These are phyloP conservation scores for Actinemys pallida DNA, from an alignment of 2,113 vertebrate genomes.

Conservation along the genomic window DNA sequence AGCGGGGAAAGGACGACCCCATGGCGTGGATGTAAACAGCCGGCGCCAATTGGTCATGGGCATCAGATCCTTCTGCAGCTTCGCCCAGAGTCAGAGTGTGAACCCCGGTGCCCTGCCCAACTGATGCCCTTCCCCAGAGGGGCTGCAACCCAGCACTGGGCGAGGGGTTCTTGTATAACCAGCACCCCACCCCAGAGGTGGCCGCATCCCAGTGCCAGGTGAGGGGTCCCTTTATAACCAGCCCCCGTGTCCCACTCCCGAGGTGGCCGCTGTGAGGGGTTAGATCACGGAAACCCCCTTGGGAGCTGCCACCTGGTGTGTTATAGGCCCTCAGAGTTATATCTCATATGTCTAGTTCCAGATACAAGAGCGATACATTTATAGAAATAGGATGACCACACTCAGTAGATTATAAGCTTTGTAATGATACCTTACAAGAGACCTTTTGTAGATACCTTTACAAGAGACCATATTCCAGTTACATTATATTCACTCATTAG, in stretches of 20 bases:
- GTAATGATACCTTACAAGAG: no score
- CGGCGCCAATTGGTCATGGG: neutral
- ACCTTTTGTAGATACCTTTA: no score
- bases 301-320: no score
- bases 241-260: neutral
- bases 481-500: no score
- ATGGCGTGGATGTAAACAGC: neutral
- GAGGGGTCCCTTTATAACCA: neutral
- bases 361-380: no score
- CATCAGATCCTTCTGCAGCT: neutral
- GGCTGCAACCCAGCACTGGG: neutral
- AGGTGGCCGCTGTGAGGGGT: no score
- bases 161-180: neutral
- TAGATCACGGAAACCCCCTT: no score
- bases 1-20: neutral
- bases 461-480: no score
- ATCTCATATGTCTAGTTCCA: no score
- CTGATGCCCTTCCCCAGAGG: neutral
- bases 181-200: neutral
- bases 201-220: neutral
- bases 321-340: no score
- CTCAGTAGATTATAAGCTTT: no score
- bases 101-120: neutral
- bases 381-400: no score
- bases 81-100: neutral